Base-by-base conservation (phyloP, 1,140 invertebrate species). In the Archivesica marissinica region DNA sequence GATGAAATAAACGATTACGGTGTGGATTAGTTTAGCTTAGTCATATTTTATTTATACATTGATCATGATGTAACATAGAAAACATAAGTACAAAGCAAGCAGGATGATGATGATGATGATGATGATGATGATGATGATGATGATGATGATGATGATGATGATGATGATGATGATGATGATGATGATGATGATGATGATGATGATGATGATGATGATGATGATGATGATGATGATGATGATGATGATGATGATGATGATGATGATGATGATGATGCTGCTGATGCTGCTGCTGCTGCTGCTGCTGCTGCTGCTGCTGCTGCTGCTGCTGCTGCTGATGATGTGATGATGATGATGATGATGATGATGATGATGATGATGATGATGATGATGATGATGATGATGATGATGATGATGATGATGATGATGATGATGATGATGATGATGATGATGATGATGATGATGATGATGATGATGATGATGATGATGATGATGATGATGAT, bases 261-360 rank as follows among this genome's bases (percentile, higher is more conserved):
- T n/a, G n/a, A n/a, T n/a, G n/a, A n/a, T n/a, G n/a, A n/a, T n/a
- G n/a, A n/a, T n/a, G n/a, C n/a, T n/a, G n/a, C n/a, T n/a, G n/a
- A n/a, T n/a, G n/a, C n/a, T n/a, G n/a, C n/a, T n/a, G 20, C 54
- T 52, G 38, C 75, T 78, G n/a, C 59, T 52, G 30, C 35, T 30
- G 68, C 35, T 17, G 15, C 20, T 39, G 68, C 30, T 20, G 33
- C 44, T 15, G 13, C n/a, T 11, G 68, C 6, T 28, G 33, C 68
- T n/a, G n/a, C n/a, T n/a, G n/a, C n/a, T n/a, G n/a, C n/a, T n/a
- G n/a, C n/a, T n/a, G n/a, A n/a, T n/a, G n/a, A n/a, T n/a, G n/a
- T n/a, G n/a, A n/a, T n/a, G n/a, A n/a, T n/a, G n/a, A n/a, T n/a
- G n/a, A n/a, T 11, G 68, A 72, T 20, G 20, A 17, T 1, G n/a